These are phyloP conservation scores for Laothoe populi DNA, from an alignment of 2,888 invertebrate species.

Conservation along the genomic window DNA sequence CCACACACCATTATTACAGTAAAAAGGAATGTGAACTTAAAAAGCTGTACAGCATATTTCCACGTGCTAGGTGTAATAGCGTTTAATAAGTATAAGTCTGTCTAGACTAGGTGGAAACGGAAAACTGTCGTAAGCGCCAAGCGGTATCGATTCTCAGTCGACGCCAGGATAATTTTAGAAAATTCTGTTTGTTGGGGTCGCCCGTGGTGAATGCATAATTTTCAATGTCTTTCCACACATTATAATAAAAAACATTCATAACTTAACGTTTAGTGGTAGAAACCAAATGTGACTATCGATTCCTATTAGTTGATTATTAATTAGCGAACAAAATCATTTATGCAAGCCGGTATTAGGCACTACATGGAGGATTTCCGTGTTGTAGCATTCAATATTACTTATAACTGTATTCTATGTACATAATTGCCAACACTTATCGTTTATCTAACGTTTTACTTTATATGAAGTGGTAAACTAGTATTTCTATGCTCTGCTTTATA, in stretches of 20 bases:
- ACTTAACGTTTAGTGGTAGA: no score
- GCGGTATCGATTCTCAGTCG: constrained; percentile 59
- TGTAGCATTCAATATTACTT: not conserved
- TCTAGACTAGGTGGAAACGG: constrained; percentile 62
- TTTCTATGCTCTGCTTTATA: not conserved
- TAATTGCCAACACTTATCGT: not conserved
- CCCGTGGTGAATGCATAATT: constrained; percentile 31
- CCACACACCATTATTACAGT: constrained; percentile 15
- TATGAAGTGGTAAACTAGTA: not conserved
- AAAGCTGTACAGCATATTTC: not conserved
- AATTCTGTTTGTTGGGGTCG: constrained; percentile 40
- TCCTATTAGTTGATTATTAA: not conserved
- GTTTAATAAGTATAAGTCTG: constrained; percentile 51
- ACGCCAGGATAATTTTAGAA: constrained; percentile 67
- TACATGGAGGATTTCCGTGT: not conserved
- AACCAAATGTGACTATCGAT: not conserved
- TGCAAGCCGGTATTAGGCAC: not conserved
- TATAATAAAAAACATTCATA: not conserved
- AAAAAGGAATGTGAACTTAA: not conserved
- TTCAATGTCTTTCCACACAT: constrained; percentile 7
- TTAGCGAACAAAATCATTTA: not conserved
- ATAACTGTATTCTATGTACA: not conserved
- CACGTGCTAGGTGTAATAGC: constrained; percentile 16
- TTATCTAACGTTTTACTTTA: constrained; percentile 4
- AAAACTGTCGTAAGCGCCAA: constrained; percentile 41